Base-by-base conservation (phyloP, 1,140 invertebrate genomes). In the Drosophila rufa region DNA sequence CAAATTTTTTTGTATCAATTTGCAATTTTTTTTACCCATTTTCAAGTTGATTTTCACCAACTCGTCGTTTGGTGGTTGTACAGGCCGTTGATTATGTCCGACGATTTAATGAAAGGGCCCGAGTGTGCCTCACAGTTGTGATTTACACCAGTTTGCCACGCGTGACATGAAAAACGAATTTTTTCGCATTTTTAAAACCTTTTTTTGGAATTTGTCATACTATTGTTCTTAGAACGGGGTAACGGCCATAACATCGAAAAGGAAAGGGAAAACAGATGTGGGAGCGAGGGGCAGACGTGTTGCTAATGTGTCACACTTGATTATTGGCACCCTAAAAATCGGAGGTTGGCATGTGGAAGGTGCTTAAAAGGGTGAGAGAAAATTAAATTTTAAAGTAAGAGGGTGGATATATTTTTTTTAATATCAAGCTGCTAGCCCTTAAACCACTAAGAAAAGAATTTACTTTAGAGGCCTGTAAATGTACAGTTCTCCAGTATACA, bases 221-320 rank as follows among this genome's bases (percentile, higher is more conserved):
- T 60, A 61, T 83, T 80, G 67, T 68, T 58, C 50, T 62, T 81
- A 58, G 51, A 84, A 64, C 61, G 67, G 58, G 67, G 50, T 81
- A 76, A 69, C 7, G 25, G 17, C 38, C 38, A 36, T 30, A 38
- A 12, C 2, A 15, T 40, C 36, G 40, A 43, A 22, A 62, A 11
- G 58, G 12, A 78, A 74, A 58, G 47, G 61, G 55, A 25, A 51
- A 47, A 51, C 53, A 68, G 62, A 76, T 75, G 60, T 76, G 36
- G 75, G 65, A 46, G 65, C 50, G 36, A 36, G 40, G 36, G 12
- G 8, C 70, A 64, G 51, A 65, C 85, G 48, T 89, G 74, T 84
- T 67, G 51, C 67, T 81, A 70, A 89, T 90, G 74, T 89, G 85
- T 84, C 84, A 84, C 84, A 89, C 85, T 89, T 90, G 81, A 89